Evolutionary conservation across 2,113 vertebrate species (phyloP).

Genomic region (Potamarius usumacintae): DNA sequence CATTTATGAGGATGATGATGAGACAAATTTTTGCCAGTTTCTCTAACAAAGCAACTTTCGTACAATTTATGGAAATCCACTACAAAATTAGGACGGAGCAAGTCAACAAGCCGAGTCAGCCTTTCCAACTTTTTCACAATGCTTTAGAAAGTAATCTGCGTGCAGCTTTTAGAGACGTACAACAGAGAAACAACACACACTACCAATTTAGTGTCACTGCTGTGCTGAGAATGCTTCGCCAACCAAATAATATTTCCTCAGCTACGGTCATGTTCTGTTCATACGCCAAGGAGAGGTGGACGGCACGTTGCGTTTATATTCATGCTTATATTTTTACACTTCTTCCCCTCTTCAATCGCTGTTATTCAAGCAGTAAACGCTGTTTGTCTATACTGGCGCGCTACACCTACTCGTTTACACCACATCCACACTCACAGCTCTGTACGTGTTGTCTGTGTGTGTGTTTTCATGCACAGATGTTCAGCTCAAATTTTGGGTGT

Average conservation of each 20-base stretch:
- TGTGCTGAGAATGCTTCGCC: not conserved
- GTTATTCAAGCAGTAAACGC: not conserved
- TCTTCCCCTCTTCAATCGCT: not conserved
- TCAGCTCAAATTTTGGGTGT: not conserved
- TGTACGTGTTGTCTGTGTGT: not conserved
- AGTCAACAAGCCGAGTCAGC: not conserved
- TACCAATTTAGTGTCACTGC: not conserved
- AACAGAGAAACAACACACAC: not conserved
- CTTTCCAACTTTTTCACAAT: not conserved
- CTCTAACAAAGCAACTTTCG: not conserved
- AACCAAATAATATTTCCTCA: not conserved
- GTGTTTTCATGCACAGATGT: not conserved
- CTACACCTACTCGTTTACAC: conserved; percentile 11
- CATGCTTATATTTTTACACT: not conserved
- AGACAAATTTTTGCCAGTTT: not conserved
- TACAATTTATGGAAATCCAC: not conserved
- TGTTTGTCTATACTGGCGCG: not conserved
- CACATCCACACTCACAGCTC: not conserved
- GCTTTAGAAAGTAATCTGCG: not conserved
- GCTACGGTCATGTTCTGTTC: not conserved
- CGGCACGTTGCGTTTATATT: not conserved
- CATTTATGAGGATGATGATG: not conserved
- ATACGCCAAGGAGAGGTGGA: not conserved
- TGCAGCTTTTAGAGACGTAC: not conserved
- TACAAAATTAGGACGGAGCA: not conserved